Percentiles rank a stretch among this genome's conserved stretches.
These are phyloP conservation scores for Philypnodon macrostomus DNA, from an alignment of 2,797 vertebrate species.

Conservation along the genomic window DNA sequence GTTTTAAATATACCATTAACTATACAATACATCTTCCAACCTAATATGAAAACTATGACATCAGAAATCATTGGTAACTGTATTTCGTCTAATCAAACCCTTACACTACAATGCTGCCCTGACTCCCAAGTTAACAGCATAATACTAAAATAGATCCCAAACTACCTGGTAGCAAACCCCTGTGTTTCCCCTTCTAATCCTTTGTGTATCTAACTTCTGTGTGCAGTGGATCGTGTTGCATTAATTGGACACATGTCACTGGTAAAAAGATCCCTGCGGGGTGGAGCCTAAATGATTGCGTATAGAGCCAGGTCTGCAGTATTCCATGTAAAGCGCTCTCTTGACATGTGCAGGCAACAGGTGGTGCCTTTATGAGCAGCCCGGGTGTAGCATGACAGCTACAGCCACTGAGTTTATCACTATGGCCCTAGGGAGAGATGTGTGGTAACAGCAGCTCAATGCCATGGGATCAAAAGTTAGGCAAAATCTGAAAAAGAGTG, in stretches of 20 bases:
- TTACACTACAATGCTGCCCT: not conserved
- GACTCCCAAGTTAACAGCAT: not conserved
- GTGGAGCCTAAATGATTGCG: conserved; percentile 32
- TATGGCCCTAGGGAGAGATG: conserved; percentile 25
- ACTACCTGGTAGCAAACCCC: conserved; percentile 18
- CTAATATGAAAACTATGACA: no score
- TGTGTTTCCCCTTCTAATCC: conserved; percentile 22
- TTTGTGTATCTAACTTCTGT: conserved; percentile 25
- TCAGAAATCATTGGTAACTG: no score
- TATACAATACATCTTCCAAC: no score
- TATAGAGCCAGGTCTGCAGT: conserved; percentile 56
- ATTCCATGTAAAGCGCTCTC: conserved; percentile 58
- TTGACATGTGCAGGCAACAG: conserved; percentile 65
- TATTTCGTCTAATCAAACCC: no score
- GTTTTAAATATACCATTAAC: no score
- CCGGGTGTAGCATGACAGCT: conserved; percentile 46
- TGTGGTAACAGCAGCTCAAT: conserved; percentile 18
- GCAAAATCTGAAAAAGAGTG: not conserved
- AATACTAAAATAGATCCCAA: conserved; percentile 18
- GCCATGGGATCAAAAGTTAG: conserved; percentile 23
- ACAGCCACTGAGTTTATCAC: conserved; percentile 44
- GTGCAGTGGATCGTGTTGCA: conserved; percentile 42
- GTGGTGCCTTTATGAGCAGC: conserved; percentile 58
- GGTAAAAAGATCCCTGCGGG: conserved; percentile 43
- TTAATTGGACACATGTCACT: conserved; percentile 52